These are phyloP conservation scores for Somateria mollissima DNA, from an alignment of 2,797 vertebrate genomes.

Conservation along the genomic window DNA sequence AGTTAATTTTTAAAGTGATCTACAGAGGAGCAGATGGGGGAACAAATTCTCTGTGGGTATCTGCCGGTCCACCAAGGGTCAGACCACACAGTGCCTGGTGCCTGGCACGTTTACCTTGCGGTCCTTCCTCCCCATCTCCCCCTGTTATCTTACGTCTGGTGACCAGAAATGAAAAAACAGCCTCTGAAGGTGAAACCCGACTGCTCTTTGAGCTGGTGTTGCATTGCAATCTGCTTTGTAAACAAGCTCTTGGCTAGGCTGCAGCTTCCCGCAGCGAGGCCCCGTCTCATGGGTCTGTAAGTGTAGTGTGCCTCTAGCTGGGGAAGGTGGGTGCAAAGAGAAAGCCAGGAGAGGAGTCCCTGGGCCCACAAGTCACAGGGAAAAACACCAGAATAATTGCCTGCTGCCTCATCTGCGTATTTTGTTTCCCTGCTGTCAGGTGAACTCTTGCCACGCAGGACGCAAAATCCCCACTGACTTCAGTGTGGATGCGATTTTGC, in stretches of 20 bases:
- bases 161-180: conserved; percentile 9
- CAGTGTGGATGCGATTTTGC: not conserved
- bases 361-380: not conserved
- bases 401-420: not conserved
- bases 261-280: not conserved
- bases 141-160: not conserved
- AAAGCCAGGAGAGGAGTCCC: not conserved
- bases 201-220: not conserved
- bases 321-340: not conserved
- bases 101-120: not conserved
- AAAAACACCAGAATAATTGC: not conserved
- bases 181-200: conserved; percentile 15
- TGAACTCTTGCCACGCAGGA: not conserved
- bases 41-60: conserved; percentile 41
- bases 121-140: not conserved
- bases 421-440: not conserved
- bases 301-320: fast-evolving
- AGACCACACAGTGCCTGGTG: fast-evolving
- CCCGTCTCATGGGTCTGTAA: not conserved
- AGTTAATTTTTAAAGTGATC: conserved; percentile 65
- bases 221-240: not conserved
- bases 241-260: not conserved
- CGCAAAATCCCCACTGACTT: not conserved
- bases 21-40: conserved; percentile 55
- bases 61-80: not conserved